Evolutionary conservation across 2,888 invertebrate species (phyloP), one percentile per base, ranked within the genome.

Genomic region (Drosophila borealis): DNA sequence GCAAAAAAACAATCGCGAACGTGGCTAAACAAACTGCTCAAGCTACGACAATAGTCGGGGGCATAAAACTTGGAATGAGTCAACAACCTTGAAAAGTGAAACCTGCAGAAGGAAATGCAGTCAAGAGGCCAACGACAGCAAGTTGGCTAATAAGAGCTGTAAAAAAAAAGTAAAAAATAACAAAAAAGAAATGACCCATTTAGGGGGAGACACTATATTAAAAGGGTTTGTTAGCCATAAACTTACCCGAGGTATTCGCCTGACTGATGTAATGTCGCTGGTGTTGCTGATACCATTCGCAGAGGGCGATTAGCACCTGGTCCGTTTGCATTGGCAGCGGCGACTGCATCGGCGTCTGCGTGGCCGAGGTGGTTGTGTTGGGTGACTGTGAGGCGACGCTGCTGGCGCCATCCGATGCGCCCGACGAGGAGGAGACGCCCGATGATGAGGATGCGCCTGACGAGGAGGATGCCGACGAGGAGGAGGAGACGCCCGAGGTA

Each of bases 271-370:
- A 87, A 55, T 68, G 62, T 14, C 92, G 90, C 25, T 74, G 89
- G 33, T 80, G 71, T 19, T 78, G 75, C 76, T 91, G 90, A 59
- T 91, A 78, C 68, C 90, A 92, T 68, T 92, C 92, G 69, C 90
- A 92, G 54, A 92, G 87, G 60, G 92, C 92, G 86, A 91, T 88
- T 60, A 92, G 85, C 72, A 92, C 82, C 74, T 92, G 91, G 70
- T 91, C 92, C 14, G 89, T 86, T 64, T 89, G 89, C 69, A 91
- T 81, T 66, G 50, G 78, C 77, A 70, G 81, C 60, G 86, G 86
- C 69, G 89, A 88, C 70, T 90, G 91, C 89, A 91, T 89, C 51
- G 91, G 91, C 69, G 91, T 91, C 83, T 91, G 91, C 66, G 91
- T 91, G 59, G 91, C 89, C 73, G 91, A 91, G 60, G 89, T 88